Conservation (phyloP, 2,113 vertebrate species). For the Miniopterus natalensis region DNA sequence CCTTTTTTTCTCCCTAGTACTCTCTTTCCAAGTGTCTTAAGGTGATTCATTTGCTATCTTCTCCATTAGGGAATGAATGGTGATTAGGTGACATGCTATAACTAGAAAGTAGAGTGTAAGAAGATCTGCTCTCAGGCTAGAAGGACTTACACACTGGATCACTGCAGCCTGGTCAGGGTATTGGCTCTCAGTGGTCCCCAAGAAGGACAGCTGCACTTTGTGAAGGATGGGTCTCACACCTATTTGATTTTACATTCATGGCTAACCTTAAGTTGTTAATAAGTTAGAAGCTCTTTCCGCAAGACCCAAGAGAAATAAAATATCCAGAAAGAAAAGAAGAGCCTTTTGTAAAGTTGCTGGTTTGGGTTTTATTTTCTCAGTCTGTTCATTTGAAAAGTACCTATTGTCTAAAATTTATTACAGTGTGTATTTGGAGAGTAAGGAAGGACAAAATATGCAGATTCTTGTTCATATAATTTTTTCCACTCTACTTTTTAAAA, state of each 20-base stretch:
- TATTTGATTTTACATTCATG: not conserved
- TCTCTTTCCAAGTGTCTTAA: conserved; percentile 52
- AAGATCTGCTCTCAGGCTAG: not conserved
- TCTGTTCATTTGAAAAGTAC: not conserved
- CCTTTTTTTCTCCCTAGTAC: not conserved
- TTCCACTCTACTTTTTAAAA: not conserved
- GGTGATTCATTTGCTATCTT: conserved; percentile 23
- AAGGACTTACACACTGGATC: not conserved
- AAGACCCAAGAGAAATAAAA: conserved; percentile 7
- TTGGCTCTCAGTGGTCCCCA: not conserved
- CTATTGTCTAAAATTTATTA: not conserved
- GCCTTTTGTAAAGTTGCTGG: not conserved
- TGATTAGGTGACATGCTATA: not conserved
- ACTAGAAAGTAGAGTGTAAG: not conserved
- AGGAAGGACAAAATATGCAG: not conserved
- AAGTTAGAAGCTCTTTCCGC: not conserved
- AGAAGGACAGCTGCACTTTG: not conserved
- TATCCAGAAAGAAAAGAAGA: conserved; percentile 7
- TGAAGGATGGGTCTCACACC: not conserved
- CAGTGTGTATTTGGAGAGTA: not conserved
- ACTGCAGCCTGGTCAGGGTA: not conserved
- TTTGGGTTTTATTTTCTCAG: not conserved
- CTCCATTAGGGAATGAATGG: not conserved
- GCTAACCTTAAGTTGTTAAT: not conserved
- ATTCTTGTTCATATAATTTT: not conserved